Conservation (phyloP, 2,797 vertebrate species). For the Heliangelus exortis region DNA sequence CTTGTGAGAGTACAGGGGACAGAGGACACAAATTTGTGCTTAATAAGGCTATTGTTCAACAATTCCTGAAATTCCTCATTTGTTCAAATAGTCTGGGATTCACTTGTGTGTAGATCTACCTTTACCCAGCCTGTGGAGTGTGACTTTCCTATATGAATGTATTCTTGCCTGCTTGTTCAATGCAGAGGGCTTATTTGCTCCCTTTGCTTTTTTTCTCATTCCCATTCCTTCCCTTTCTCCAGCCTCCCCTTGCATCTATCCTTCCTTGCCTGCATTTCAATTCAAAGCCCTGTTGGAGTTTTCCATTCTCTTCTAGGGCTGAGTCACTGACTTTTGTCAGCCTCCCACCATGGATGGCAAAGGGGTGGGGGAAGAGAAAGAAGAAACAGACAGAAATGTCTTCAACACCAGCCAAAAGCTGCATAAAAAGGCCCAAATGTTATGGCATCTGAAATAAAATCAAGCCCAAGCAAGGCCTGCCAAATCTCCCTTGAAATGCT, state of each 20-base stretch:
- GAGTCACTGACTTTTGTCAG: slow-evolving; percentile 69
- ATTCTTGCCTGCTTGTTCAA: background rate
- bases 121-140: background rate
- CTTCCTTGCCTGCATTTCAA: slow-evolving; percentile 33
- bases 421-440: slow-evolving; percentile 64
- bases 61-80: background rate
- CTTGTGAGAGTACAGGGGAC: background rate
- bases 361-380: slow-evolving; percentile 50
- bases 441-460: slow-evolving; percentile 68
- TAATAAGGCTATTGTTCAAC: background rate
- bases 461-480: slow-evolving; percentile 3
- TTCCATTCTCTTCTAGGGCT: slow-evolving; percentile 55
- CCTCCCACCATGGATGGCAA: slow-evolving; percentile 56
- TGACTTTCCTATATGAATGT: background rate
- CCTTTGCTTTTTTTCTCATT: background rate
- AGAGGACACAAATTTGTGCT: background rate
- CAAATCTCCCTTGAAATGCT: slow-evolving; percentile 66
- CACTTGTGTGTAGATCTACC: background rate
- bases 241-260: slow-evolving; percentile 38
- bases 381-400: slow-evolving; percentile 68
- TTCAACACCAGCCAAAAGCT: slow-evolving; percentile 64
- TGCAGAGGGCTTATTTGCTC: background rate
- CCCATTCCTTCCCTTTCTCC: background rate
- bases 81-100: background rate
- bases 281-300: slow-evolving; percentile 67